Evolutionary conservation across 2,113 vertebrate species (phyloP), one percentile per base, ranked within the genome.

Genomic region (Miniopterus natalensis): DNA sequence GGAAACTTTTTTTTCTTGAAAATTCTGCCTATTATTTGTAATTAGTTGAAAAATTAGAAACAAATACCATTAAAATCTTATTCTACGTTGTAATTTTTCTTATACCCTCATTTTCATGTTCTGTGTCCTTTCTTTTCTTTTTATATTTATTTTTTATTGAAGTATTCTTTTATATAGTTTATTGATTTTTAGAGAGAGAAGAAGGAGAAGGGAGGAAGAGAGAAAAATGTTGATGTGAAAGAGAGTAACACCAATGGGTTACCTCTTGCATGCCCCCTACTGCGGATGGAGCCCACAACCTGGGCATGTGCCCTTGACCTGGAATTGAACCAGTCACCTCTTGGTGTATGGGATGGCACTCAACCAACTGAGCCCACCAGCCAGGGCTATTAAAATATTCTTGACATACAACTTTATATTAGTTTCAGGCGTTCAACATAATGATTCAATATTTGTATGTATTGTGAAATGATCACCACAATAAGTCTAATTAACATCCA

Each of bases 1-100:
- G 31, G 61, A 47, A 80, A 23, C 57, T 5, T 23, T 23, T 23
- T 61, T 36, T 74, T n/a, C 13, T 84, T 73, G 13, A 66, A 96
- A 63, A 75, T 57, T 90, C 3, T 78, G 4, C 7, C 8, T n/a
- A 36, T 73, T 78, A 55, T 59, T 59, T 87, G 61, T 71, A 92
- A 31, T 70, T 14, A 86, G 2, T 83, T 89, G 51, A 93, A 91
- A 10, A 84, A 74, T n/a, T 45, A 70, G 29, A 47, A 95, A 59
- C 12, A 63, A 21, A 85, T 42, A 40, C 0, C 2, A 78, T 40
- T 55, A 42, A 86, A 89, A 36, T 63, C 49, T 53, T 53, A 8
- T 49, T 65, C 20, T 3, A 8, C 18, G 2, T 31, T 27, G 1
- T 20, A 73, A 75, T 92, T 45, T 1, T 80, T 95, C 31, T 29